Evolutionary conservation across 2,113 vertebrate species (phyloP).

Genomic region (Canis aureus): DNA sequence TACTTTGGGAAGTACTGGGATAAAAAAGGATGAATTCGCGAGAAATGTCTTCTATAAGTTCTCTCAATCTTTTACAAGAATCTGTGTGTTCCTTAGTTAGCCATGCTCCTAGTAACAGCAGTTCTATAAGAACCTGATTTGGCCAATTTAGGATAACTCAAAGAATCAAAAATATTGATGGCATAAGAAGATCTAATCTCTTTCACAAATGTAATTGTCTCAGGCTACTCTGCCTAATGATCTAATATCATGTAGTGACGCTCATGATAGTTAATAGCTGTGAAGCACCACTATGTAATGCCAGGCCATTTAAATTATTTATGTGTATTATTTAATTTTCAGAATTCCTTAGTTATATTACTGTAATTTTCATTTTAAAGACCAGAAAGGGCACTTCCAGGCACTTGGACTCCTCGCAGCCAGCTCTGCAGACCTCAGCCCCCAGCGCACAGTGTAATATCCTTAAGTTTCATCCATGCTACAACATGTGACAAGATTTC

Average conservation of each 20-base stretch:
- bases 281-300: not conserved
- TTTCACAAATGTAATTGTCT: not conserved
- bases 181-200: not conserved
- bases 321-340: not conserved
- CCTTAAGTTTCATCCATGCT: too few relatives aligned
- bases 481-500: too few relatives aligned
- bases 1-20: not conserved
- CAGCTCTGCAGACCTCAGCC: too few relatives aligned
- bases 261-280: not conserved
- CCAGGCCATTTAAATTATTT: not conserved
- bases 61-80: not conserved
- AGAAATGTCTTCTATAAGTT: not conserved
- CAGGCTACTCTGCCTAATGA: not conserved
- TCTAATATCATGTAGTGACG: not conserved
- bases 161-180: not conserved
- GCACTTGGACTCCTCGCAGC: too few relatives aligned
- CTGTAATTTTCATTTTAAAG: slow-evolving; percentile 32
- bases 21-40: not conserved
- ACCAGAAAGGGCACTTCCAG: not conserved
- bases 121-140: not conserved
- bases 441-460: too few relatives aligned
- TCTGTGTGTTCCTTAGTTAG: not conserved
- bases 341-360: not conserved
- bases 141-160: not conserved
- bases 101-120: not conserved